Evolutionary conservation across 30 jellyfish, hydroid and myxozoan species (phyloP).

Genomic region (Mastigias papua): DNA sequence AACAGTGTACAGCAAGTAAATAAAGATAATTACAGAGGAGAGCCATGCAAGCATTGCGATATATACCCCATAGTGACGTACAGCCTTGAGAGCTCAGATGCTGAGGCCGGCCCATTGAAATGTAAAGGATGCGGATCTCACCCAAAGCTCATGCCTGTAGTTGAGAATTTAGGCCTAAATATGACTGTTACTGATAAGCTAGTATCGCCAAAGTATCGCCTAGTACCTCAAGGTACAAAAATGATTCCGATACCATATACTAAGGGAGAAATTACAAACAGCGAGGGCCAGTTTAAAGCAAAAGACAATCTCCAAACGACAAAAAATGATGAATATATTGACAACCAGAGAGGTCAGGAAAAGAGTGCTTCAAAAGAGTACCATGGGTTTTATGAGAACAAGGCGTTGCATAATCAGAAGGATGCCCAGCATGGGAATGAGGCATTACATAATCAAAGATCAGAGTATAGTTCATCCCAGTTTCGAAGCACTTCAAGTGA

Average conservation of each 20-base stretch:
- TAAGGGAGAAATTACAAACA: neutral
- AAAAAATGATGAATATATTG: neutral
- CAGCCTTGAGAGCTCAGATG: constrained; percentile 52
- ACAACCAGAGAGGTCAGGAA: neutral
- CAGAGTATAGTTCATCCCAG: neutral
- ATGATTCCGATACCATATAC: neutral
- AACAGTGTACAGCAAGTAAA: neutral
- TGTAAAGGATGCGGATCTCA: constrained; percentile 54
- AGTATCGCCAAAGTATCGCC: constrained; percentile 30
- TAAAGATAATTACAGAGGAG: neutral
- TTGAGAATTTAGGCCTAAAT: constrained; percentile 38
- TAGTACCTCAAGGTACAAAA: constrained; percentile 2
- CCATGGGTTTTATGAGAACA: neutral
- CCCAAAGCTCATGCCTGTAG: constrained; percentile 47
- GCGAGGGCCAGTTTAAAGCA: neutral
- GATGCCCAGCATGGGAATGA: neutral
- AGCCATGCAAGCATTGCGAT: constrained; percentile 64
- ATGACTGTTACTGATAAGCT: constrained; percentile 15
- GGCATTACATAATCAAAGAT: neutral
- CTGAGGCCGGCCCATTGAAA: constrained; percentile 39
- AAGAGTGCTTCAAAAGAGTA: neutral
- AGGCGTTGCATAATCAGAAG: neutral
- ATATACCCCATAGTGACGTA: constrained; percentile 58
- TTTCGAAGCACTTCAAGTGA: neutral
- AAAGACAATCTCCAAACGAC: neutral